Evolutionary conservation across 2,888 invertebrate genomes (phyloP).

Genomic region (Galerucella nymphaeae): DNA sequence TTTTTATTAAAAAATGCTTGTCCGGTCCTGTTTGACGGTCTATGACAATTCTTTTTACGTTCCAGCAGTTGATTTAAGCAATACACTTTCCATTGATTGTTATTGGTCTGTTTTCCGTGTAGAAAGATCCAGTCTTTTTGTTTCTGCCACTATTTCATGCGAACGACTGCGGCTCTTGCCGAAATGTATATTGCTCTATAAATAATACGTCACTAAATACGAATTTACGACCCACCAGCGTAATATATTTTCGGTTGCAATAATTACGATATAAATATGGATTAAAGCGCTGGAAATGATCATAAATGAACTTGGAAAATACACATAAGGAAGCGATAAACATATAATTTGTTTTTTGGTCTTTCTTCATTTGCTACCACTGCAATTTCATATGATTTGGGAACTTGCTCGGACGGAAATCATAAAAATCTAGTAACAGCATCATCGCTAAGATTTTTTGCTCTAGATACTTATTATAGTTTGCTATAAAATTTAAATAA

Average conservation of each 20-base stretch:
- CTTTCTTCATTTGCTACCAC: constrained; percentile 16
- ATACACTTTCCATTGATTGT: constrained; percentile 60
- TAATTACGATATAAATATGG: constrained; percentile 56
- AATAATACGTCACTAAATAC: constrained; percentile 57
- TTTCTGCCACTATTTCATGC: constrained; percentile 54
- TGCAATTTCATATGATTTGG: constrained; percentile 11
- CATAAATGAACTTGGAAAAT: constrained; percentile 36
- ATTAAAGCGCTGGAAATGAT: constrained; percentile 35
- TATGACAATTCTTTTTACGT: constrained; percentile 63
- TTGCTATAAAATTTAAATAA: neutral
- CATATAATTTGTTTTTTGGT: constrained; percentile 33
- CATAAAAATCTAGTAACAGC: constrained; percentile 8
- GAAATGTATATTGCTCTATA: constrained; percentile 54
- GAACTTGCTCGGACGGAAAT: constrained; percentile 9
- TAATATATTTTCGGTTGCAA: constrained; percentile 53
- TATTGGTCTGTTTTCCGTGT: constrained; percentile 53
- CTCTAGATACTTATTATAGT: neutral
- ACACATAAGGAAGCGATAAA: constrained; percentile 36
- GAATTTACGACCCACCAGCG: constrained; percentile 55
- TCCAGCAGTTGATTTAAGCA: constrained; percentile 63
- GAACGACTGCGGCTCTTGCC: constrained; percentile 49
- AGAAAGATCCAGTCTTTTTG: constrained; percentile 51
- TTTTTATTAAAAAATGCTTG: neutral
- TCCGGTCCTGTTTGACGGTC: constrained; percentile 27
- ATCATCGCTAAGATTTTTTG: neutral